Conservation (phyloP, 2,888 invertebrate species). For the Zootermopsis nevadensis region DNA sequence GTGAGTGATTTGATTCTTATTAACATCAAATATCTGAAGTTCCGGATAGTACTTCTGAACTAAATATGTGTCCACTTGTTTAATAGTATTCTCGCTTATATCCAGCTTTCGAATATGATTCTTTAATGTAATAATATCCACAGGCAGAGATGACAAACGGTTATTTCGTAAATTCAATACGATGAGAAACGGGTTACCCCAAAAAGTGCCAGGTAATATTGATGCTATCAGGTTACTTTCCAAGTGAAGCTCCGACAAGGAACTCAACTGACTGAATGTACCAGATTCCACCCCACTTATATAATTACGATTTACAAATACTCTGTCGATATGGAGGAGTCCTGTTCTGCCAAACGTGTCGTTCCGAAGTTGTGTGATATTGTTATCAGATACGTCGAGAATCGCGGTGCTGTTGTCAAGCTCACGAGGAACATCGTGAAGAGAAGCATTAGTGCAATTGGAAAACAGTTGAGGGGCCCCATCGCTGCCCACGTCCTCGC, state of each 20-base stretch:
- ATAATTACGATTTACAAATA: not conserved
- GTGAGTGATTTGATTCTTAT: not conserved
- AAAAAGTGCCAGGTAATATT: not conserved
- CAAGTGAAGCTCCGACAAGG: not conserved
- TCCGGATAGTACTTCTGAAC: constrained; percentile 10
- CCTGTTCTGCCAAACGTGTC: not conserved
- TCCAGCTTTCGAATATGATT: constrained; percentile 9
- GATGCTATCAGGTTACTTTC: not conserved
- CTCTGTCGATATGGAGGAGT: not conserved
- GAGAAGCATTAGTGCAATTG: not conserved
- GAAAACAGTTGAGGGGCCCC: not conserved
- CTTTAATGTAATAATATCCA: not conserved
- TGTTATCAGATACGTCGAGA: not conserved
- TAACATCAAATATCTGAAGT: not conserved
- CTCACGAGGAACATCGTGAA: not conserved
- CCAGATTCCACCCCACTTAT: not conserved
- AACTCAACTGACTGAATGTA: not conserved
- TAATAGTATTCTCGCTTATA: constrained; percentile 4
- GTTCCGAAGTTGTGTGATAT: not conserved
- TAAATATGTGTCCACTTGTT: not conserved
- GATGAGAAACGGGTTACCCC: not conserved
- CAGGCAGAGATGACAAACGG: not conserved
- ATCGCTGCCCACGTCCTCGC: not conserved
- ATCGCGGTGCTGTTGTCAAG: not conserved
- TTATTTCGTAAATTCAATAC: constrained; percentile 5